Percentiles rank a stretch among this genome's conserved stretches.
Evolutionary conservation across 1,140 invertebrate genomes (phyloP).

Genomic region (Gryon sp.): DNA sequence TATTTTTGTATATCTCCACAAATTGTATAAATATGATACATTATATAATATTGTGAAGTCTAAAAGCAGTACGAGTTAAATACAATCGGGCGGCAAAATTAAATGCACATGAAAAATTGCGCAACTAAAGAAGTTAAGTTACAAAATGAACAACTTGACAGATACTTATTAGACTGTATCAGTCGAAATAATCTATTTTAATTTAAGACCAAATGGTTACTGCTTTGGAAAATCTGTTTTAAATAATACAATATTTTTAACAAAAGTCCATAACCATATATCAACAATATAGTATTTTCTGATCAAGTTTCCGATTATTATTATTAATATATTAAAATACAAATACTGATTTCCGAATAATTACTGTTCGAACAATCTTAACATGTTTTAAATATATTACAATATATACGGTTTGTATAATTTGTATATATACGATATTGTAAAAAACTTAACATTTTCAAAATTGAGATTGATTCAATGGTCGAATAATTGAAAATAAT

Average conservation of each 20-base stretch:
- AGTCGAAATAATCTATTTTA: background rate
- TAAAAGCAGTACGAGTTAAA: conserved; percentile 9
- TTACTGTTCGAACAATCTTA: conserved; percentile 34
- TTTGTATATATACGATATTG: conserved; percentile 10
- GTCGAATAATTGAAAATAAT: no score
- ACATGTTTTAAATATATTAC: conserved; percentile 34
- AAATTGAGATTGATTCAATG: conserved; percentile 4
- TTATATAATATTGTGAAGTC: conserved; percentile 21
- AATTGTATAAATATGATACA: no score
- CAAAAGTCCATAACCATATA: conserved; percentile 11
- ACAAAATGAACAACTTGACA: conserved; percentile 21
- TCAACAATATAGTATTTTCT: conserved; percentile 1
- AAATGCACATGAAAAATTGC: conserved; percentile 26
- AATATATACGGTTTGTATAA: conserved; percentile 22
- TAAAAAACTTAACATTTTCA: conserved; percentile 9
- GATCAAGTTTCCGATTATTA: conserved; percentile 18
- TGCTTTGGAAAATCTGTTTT: conserved; percentile 7
- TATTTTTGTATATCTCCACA: no score
- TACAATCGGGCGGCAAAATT: background rate
- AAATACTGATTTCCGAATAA: conserved; percentile 16
- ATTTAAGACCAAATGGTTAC: background rate
- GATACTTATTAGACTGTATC: conserved; percentile 19
- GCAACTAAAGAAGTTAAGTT: conserved; percentile 19
- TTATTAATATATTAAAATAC: conserved; percentile 36
- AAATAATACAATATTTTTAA: background rate